Base-by-base conservation (phyloP, 2,888 invertebrate genomes). In the Drosophila pseudotakahashii region DNA sequence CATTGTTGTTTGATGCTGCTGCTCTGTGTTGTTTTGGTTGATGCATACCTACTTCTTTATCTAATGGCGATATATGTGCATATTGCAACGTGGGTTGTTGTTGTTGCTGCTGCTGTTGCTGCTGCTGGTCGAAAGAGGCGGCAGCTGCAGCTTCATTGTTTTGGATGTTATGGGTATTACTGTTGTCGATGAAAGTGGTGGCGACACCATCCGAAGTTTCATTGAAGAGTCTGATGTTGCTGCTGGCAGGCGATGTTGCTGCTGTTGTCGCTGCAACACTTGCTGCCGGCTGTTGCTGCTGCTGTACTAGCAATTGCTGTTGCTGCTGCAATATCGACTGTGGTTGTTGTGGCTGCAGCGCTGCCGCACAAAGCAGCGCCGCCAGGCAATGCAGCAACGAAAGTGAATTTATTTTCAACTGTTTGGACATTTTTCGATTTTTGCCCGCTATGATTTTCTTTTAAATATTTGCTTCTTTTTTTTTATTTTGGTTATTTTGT, bases 1-100 rank as follows among this genome's bases (percentile, higher is more conserved):
- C 32, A 36, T 67, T 42, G 39, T 47, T 23, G 14, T 11, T 36
- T 42, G 16, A 11, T 11, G 45, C 30, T 60, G 53, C 48, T 48
- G 52, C 39, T 58, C 41, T 39, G 41, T 59, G 44, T 60, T 54
- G 52, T 48, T 32, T 47, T 13, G 16, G 60, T 54, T 73, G 66
- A 75, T 83, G 79, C 91, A 85, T 91, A 91, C 91, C 91, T 91
- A 91, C 91, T 91, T 91, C 91, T 90, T 90, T 91, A 78, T 91
- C 89, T 84, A 90, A 80, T 64, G 85, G 78, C 74, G 90, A 76
- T 77, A 91, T 86, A 77, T 80, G 81, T 77, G 78, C 74, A 77
- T 78, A 82, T 68, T 81, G 81, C 81, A 72, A 19, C 61, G 63
- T 47, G 64, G 66, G 53, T 47, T 53, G 60, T 7, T 42, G 73